Evolutionary conservation across 2,113 vertebrate species (phyloP), one percentile per base, ranked within the genome.

Genomic region (Amia ocellicauda): DNA sequence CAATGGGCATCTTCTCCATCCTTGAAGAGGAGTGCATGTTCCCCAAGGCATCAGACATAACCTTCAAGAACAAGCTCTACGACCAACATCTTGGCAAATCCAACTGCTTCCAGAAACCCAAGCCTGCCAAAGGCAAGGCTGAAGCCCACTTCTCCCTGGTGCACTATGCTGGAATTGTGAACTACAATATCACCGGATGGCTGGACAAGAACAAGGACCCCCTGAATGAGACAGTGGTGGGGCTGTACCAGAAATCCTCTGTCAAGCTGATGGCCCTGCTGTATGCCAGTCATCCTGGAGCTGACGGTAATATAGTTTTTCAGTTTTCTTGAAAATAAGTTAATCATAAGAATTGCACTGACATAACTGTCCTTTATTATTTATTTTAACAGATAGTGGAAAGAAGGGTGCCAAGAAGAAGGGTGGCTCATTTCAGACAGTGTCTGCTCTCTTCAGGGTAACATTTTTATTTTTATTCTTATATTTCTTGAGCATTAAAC

Each of bases 381-480:
- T 11, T 36, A 22, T 10, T 20, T 8, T 13, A 14, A 51, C 71
- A n/a, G n/a, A n/a, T 0, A 36, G 81, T 20, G 36, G 82, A 47
- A 97, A 95, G 80, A 97, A 96, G 67, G 91, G 66, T 0, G 86
- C 70, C 62, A 97, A 98, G 80, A 98, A 98, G 86, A 98, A 98
- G 86, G 95, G 95, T 53, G 93, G 92, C n/a, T 98, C 95, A 58
- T 95, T 98, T 79, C 95, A 98, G 83, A 97, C 94, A 0, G 95
- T 97, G 47, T 98, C 94, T 0, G 93, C 94, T 69, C 85, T 95
- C 60, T 97, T 97, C 76, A 93, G 95, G 86, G 85, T 87, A 66
- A n/a, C n/a, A n/a, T n/a, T n/a, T n/a, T n/a, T n/a, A n/a, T n/a
- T n/a, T n/a, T n/a, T n/a, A n/a, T n/a, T n/a, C n/a, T n/a, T n/a